Evolutionary conservation across 2,888 invertebrate genomes (phyloP), one percentile per base, ranked within the genome.

Genomic region (Dasysyrphus tricinctus): DNA sequence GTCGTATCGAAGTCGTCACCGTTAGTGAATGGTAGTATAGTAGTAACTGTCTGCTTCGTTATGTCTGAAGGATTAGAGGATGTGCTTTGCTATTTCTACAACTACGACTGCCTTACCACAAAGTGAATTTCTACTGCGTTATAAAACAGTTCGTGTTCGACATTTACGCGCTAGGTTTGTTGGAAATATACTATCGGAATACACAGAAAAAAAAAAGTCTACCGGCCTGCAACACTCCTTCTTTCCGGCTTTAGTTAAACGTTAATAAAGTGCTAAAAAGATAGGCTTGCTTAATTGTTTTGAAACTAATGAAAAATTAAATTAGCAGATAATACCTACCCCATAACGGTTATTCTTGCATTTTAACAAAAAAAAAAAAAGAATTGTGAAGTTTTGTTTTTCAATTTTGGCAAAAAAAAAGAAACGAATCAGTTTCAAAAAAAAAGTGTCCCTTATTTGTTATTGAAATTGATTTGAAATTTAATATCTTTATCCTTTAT

Each of bases 101-200:
- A 44, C 16, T 56, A n/a, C 29, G n/a, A 44, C 0, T 80, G 51
- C 47, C 74, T 63, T 63, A 56, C 63, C 74, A 44, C 61, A 65
- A 63, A 83, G 74, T 83, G 80, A 75, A 29, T 49, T 56, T 42
- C 77, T 29, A 63, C 29, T 65, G 61, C 61, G 73, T 72, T 69
- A 70, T 78, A 63, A 80, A 65, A 82, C 81, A 88, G 87, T 88
- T 83, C 44, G 80, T 88, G 75, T 85, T 75, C 39, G 72, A 57
- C 88, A 75, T 84, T 87, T 82, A 87, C 72, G 85, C 85, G 85
- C 59, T 82, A 69, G 88, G 88, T 57, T 72, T 85, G 73, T 69
- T 54, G 61, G 69, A 77, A 69, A 73, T 73, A 73, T 73, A 67
- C 47, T 57, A 70, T 65, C 42, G 19, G 12, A n/a, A 6, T 67